phyloP scores from a whole-genome alignment of 2,888 invertebrate species.

The Drosophila pseudotalamancana region DNA sequence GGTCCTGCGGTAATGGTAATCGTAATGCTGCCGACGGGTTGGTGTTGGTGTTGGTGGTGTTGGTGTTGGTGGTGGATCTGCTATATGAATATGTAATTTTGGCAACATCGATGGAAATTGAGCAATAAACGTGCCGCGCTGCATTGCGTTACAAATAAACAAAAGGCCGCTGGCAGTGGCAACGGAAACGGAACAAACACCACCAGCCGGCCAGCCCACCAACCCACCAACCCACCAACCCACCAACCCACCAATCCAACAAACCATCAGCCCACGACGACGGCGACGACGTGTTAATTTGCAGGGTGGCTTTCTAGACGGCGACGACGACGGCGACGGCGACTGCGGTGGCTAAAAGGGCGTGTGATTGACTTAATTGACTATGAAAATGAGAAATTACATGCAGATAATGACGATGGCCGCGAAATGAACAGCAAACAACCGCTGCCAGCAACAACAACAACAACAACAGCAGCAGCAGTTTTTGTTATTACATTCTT shows the following conservation, averaged over 20 bases:
- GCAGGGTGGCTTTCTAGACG: constrained; percentile 10
- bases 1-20: constrained; percentile 42
- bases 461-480: constrained; percentile 22
- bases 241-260: constrained; percentile 38
- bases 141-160: constrained; percentile 75
- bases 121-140: constrained; percentile 67
- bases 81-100: constrained; percentile 70
- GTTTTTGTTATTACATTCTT: constrained; percentile 54
- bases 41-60: constrained; percentile 18
- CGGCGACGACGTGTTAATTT: constrained; percentile 23
- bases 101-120: constrained; percentile 66
- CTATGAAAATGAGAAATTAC: constrained; percentile 84
- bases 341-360: constrained; percentile 82
- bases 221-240: constrained; percentile 14
- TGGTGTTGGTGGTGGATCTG: constrained; percentile 26
- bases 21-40: constrained; percentile 35
- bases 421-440: constrained; percentile 79
- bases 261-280: constrained; percentile 12
- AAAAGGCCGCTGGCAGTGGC: constrained; percentile 59
- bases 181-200: constrained; percentile 77
- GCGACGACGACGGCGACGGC: constrained; percentile 24
- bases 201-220: constrained; percentile 1
- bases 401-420: constrained; percentile 74
- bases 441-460: constrained; percentile 38
- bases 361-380: constrained; percentile 85